Conservation (phyloP, 2,797 vertebrate genomes). For the Siniperca scherzeri region DNA sequence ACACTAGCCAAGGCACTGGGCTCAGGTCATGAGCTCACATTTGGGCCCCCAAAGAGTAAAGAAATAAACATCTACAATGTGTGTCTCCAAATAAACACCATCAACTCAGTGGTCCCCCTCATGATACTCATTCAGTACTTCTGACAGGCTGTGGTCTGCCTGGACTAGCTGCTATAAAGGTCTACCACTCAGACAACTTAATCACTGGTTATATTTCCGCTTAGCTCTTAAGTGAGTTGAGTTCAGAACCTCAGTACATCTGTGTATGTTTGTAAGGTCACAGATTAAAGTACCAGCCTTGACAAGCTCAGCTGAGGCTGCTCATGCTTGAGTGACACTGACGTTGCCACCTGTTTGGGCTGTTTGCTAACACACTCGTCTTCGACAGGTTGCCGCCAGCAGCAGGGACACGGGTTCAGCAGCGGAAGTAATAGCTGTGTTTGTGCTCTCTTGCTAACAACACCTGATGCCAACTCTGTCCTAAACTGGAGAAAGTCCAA, state of each 20-base stretch:
- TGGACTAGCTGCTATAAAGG: constrained; percentile 13
- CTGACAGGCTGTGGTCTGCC: not conserved
- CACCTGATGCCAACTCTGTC: constrained; percentile 70
- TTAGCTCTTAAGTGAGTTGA: constrained; percentile 1
- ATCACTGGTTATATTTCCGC: not conserved
- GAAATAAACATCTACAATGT: not conserved
- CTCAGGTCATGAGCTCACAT: not conserved
- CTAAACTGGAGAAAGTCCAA: constrained; percentile 29
- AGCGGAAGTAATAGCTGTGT: constrained; percentile 70
- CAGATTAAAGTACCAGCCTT: constrained; percentile 43
- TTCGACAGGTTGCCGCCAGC: constrained; percentile 63
- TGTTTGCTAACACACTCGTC: constrained; percentile 70
- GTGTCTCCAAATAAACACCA: constrained; percentile 8
- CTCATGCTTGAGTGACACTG: constrained; percentile 66
- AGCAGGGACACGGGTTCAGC: constrained; percentile 35
- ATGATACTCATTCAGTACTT: not conserved
- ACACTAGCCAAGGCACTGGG: not conserved
- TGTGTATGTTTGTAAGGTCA: constrained; percentile 54
- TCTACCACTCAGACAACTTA: constrained; percentile 14
- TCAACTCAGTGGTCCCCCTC: not conserved
- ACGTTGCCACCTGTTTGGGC: constrained; percentile 73
- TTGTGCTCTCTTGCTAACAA: constrained; percentile 43
- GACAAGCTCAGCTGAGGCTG: constrained; percentile 66
- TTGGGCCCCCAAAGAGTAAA: not conserved
- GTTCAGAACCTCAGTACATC: constrained; percentile 30